Evolutionary conservation across 2,888 invertebrate species (phyloP), one percentile per base, ranked within the genome.

Genomic region (Drosophila sordidula): DNA sequence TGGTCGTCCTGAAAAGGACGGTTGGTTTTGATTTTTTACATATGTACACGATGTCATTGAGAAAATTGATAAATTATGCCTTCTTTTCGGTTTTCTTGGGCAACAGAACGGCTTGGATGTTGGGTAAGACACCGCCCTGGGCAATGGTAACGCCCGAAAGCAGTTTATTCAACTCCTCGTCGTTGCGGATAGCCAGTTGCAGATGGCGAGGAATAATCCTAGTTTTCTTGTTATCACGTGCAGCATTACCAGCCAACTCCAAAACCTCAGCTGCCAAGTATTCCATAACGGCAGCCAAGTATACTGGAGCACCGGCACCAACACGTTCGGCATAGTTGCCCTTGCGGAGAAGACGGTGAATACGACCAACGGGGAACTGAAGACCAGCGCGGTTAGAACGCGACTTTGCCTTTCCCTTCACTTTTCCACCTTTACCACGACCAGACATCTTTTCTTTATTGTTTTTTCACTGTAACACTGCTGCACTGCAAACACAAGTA

Each of bases 181-280:
- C 18, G 18, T 18, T 18, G 18, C 18, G 18, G 18, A 18, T 95
- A 25, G 96, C 96, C 75, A 97, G 90, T 90, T 97, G 95, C 96
- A 97, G 93, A 91, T 97, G 97, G 51, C 96, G 94, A 0, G 96
- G 96, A 61, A 95, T 95, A 87, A 97, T 96, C 92, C 95, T 93
- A 2, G 94, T 93, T 91, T 95, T 96, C 81, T 95, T 95, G 91
- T 96, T 96, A 86, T 95, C 95, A 38, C 93, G 91, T 0, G 95
- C 95, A 14, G 95, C 95, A 78, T 95, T 95, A 6, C 94, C 95
- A 14, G 94, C 94, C 92, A 95, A 93, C 83, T 95, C 94, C 51
- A 95, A 84, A 1, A 95, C 93, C 93, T 95, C 95, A 70, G 95
- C 95, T 12, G 95, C 94, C 66, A 95, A 87, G 78, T 95, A 95